Base-by-base conservation (phyloP, 2,113 vertebrate genomes). In the Cercocebus atys region DNA sequence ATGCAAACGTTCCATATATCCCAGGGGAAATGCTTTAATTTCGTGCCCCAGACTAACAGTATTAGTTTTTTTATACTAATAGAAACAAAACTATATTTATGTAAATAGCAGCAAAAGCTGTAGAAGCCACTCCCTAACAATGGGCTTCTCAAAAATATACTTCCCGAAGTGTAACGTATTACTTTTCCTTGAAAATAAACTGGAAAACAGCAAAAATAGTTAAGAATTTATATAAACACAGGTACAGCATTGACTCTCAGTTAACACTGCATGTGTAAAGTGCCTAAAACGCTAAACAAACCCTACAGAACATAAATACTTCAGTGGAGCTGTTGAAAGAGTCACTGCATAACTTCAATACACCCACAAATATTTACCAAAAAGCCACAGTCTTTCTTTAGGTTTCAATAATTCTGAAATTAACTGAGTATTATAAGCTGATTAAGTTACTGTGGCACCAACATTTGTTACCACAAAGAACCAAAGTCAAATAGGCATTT, bases 151-250 rank as follows among this genome's bases (percentile, higher is more conserved):
- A 59, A 95, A 96, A 86, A 88, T 23, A 73, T 35, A 82, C 25
- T 83, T 83, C 20, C 55, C 5, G 16, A 95, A 64, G 18, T 78
- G 17, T 64, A 95, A 75, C 35, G n/a, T 55, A 88, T 12, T 85
- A 70, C 6, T 92, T 11, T 50, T 35, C 52, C 64, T 92, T 64
- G 13, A 22, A 97, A 91, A 92, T 68, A 95, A 95, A 87, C 20
- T n/a, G 55, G 45, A 66, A 97, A 92, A 89, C 2, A 90, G 23
- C 75, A 85, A 96, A 27, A 22, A 23, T 1, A 90, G 12, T 64
- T 95, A 95, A 90, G 13, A 88, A 84, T 66, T 92, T 83, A 80
- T 79, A 94, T 50, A 93, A 96, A 86, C 16, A 55, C 17, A 73
- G 43, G 43, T 76, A 30, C 14, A 45, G 83, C 38, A 88, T 0